These are phyloP conservation scores for Cyphomyrmex costatus DNA, from an alignment of 1,140 invertebrate species.

Conservation along the genomic window DNA sequence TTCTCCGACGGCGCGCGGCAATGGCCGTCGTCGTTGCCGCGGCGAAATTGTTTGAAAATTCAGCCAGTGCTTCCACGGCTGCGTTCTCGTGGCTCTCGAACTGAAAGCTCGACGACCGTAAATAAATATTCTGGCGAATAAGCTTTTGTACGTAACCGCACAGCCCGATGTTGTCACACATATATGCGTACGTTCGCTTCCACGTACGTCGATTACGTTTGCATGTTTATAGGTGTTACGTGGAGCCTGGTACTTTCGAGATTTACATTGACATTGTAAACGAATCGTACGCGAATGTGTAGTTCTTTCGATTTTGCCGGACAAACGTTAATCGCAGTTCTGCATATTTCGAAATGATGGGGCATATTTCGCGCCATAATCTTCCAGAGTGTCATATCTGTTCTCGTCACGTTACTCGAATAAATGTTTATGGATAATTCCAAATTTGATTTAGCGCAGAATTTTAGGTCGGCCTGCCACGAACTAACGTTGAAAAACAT, in stretches of 20 bases:
- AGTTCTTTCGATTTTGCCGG: background rate
- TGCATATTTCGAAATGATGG: background rate
- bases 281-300: slow-evolving; percentile 44
- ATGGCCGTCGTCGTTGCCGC: slow-evolving; percentile 34
- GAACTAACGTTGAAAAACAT: slow-evolving; percentile 15
- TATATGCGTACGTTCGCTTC: background rate
- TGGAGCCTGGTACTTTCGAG: background rate
- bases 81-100: slow-evolving; percentile 4
- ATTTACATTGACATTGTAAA: slow-evolving; percentile 32
- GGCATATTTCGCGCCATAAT: background rate
- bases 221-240: slow-evolving; percentile 22
- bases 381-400: background rate
- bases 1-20: slow-evolving; percentile 44
- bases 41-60: slow-evolving; percentile 72
- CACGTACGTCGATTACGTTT: slow-evolving; percentile 6
- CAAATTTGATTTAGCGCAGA: background rate
- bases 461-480: background rate
- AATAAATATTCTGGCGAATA: slow-evolving; percentile 63
- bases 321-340: background rate
- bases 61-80: slow-evolving; percentile 46
- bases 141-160: slow-evolving; percentile 60
- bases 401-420: background rate
- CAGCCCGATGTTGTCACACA: background rate
- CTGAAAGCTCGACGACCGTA: slow-evolving; percentile 44
- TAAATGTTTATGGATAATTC: slow-evolving; percentile 26